Conservation (phyloP, 53 echinoderm and acorn worm genomes). For the Arbacia lixula region DNA sequence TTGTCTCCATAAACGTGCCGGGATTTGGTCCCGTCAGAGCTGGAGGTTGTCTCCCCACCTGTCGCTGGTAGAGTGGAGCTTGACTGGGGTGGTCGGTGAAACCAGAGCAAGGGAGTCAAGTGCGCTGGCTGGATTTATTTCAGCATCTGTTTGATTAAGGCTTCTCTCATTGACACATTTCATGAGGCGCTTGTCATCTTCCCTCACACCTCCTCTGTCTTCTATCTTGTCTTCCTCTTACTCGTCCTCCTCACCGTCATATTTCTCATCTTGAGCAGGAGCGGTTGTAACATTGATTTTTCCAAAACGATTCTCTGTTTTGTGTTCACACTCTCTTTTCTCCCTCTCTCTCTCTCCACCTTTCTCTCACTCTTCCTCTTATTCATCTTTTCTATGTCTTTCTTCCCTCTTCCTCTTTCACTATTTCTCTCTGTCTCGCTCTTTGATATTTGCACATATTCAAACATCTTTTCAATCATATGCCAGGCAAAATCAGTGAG, state of each 20-base stretch:
- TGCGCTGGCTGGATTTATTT: slow-evolving; percentile 39
- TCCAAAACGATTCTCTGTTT: too few relatives aligned
- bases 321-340: neutral
- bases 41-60: too few relatives aligned
- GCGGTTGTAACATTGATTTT: too few relatives aligned
- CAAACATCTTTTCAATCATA: too few relatives aligned
- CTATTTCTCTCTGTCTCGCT: too few relatives aligned
- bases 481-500: too few relatives aligned
- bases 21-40: too few relatives aligned
- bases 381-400: too few relatives aligned
- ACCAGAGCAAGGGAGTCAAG: slow-evolving; percentile 13
- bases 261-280: too few relatives aligned
- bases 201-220: neutral
- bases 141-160: slow-evolving; percentile 36
- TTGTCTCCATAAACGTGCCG: too few relatives aligned
- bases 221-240: neutral
- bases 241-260: neutral
- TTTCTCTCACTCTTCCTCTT: neutral
- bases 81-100: slow-evolving; percentile 39
- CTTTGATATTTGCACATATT: too few relatives aligned
- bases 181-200: slow-evolving; percentile 24
- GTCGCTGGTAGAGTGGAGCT: neutral
- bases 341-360: neutral
- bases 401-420: too few relatives aligned
- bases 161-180: slow-evolving; percentile 33